Evolutionary conservation across 2,888 invertebrate species (phyloP), one percentile per base, ranked within the genome.

Genomic region (Aporophyla lueneburgensis): DNA sequence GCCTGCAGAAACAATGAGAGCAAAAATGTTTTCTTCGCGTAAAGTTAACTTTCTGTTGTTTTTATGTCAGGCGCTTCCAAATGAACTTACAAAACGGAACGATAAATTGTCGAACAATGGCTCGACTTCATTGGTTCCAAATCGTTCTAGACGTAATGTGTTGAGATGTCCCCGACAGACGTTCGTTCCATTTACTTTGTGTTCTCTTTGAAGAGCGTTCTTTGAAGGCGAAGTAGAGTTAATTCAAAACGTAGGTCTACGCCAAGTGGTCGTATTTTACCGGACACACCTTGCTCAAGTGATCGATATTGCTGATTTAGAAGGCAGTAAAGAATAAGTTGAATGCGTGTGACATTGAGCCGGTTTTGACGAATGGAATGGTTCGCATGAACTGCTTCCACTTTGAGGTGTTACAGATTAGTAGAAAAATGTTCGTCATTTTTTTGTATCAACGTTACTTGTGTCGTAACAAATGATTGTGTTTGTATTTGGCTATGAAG

Each of bases 1-100:
- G 91, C 93, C 92, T 92, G 82, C 75, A 78, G 73, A 81, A 92
- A 90, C 88, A 86, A 86, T 89, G 87, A 89, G 87, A 89, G 91
- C 89, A 89, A 83, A 83, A 85, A 78, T 65, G 74, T 72, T 78
- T 63, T 68, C 56, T 71, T 19, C 59, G 59, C 33, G 12, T 72
- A 53, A 83, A 80, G 33, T 73, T 51, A 66, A 65, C 43, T 82
- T 85, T 77, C 89, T 90, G 90, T 91, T 91, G 89, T 92, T 92
- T 89, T 90, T 85, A 78, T 80, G 84, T 80, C 89, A 93, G 93
- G 92, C 92, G 90, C 84, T 90, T 75, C 43, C 70, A 81, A 88
- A 88, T 88, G 78, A 88, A 85, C 76, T 86, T 85, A 89, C 85
- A 86, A 86, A 87, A 85, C 78, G 83, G 67, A 83, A 80, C 85